phyloP scores from a whole-genome alignment of 2,888 invertebrate genomes.

The Melangyna quadrimaculata region DNA sequence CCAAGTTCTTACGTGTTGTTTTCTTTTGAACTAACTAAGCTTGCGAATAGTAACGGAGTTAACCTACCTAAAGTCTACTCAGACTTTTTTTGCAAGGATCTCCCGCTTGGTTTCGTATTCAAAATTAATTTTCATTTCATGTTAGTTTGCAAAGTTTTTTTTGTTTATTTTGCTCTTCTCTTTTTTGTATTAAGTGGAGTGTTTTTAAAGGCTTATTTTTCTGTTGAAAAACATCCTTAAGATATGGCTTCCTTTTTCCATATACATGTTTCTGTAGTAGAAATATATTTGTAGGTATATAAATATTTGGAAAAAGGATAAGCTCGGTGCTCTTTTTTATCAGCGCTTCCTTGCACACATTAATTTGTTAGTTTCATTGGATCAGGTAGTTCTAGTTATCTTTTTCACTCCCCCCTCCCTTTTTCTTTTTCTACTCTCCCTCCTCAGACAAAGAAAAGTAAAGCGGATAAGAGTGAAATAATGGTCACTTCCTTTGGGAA shows the following conservation, averaged over 20 bases:
- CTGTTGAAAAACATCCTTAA: conserved; percentile 4
- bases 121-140: conserved; percentile 64
- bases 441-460: background rate
- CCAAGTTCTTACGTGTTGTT: conserved; percentile 37
- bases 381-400: conserved; percentile 31
- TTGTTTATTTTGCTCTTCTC: background rate
- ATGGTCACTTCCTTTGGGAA: conserved; percentile 59
- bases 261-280: too few relatives aligned
- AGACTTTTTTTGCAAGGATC: background rate
- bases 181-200: conserved; percentile 16
- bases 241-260: background rate
- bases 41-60: background rate
- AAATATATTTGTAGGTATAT: background rate
- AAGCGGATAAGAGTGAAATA: conserved; percentile 61
- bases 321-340: conserved; percentile 37
- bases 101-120: conserved; percentile 34
- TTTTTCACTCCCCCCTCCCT: background rate
- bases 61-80: background rate
- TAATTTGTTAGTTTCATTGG: conserved; percentile 43
- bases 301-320: conserved; percentile 5
- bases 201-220: conserved; percentile 42
- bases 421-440: background rate
- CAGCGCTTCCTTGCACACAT: conserved; percentile 36
- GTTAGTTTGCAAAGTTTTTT: background rate
- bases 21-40: conserved; percentile 23